phyloP scores from a whole-genome alignment of 2,888 invertebrate species.

The Dusona sp. region DNA sequence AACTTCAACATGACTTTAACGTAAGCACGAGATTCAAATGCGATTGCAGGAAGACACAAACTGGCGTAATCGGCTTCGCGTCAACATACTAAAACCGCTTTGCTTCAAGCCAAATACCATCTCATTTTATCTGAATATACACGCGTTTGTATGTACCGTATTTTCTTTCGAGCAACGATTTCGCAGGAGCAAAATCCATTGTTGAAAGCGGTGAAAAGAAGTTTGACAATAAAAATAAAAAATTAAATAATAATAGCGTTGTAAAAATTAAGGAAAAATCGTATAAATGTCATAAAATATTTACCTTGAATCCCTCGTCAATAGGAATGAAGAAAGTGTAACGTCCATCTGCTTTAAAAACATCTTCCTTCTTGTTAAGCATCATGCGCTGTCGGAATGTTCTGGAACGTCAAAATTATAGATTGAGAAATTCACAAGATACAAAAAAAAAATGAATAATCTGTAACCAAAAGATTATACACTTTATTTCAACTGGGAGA shows the following conservation, averaged over 20 bases:
- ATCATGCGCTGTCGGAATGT: conserved; percentile 91
- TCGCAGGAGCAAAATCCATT: neutral
- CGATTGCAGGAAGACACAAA: conserved; percentile 53
- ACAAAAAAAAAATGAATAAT: neutral
- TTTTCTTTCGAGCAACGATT: conserved; percentile 31
- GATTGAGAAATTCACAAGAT: neutral
- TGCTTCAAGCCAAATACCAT: conserved; percentile 7
- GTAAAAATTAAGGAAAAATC: neutral
- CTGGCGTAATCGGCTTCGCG: conserved; percentile 63
- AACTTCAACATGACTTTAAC: neutral
- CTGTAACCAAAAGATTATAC: neutral
- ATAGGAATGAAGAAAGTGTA: conserved; percentile 96
- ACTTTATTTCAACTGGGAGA: neutral
- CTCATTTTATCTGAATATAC: conserved; percentile 5
- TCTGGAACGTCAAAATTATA: conserved; percentile 84
- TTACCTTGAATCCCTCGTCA: conserved; percentile 95
- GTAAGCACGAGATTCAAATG: conserved; percentile 40
- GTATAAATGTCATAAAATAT: neutral
- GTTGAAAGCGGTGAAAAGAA: neutral
- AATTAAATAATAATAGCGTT: no score
- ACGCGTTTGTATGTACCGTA: conserved; percentile 19
- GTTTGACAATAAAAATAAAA: neutral
- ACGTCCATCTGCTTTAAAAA: conserved; percentile 91
- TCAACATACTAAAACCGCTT: conserved; percentile 47
- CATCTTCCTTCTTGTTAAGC: conserved; percentile 89